Conservation (phyloP, 1,140 invertebrate genomes). For the Linepithema humile region DNA sequence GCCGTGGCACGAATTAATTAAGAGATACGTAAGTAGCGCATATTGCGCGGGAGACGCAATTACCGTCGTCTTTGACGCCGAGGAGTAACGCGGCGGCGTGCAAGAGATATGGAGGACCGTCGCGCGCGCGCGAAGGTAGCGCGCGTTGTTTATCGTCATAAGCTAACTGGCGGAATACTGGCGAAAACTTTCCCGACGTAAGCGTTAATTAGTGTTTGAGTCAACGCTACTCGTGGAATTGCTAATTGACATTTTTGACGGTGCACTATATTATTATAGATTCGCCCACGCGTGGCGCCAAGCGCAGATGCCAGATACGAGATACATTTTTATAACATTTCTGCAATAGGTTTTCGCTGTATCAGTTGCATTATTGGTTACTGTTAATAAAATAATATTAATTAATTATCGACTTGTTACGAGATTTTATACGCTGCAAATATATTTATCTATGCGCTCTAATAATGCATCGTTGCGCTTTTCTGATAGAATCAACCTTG, state of each 20-base stretch:
- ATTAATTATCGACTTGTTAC: neutral
- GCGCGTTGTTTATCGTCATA: slow-evolving; percentile 35
- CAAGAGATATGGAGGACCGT: slow-evolving; percentile 33
- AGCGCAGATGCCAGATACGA: too few relatives aligned
- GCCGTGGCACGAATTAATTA: slow-evolving; percentile 73
- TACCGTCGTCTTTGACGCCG: slow-evolving; percentile 71
- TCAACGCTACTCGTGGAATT: neutral
- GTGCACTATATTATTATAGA: neutral
- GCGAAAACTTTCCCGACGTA: neutral
- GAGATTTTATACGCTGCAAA: neutral
- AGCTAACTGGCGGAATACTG: slow-evolving; percentile 2
- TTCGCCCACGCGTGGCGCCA: neutral
- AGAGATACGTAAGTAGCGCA: slow-evolving; percentile 74
- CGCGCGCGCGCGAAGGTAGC: slow-evolving; percentile 19
- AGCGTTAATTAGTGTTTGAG: slow-evolving; percentile 16
- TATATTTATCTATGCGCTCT: neutral
- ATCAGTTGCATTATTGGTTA: neutral
- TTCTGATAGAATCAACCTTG: neutral
- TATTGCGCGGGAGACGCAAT: slow-evolving; percentile 72
- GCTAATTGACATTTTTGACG: slow-evolving; percentile 17
- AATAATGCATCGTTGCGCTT: neutral
- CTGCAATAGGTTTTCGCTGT: neutral
- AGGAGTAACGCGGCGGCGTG: slow-evolving; percentile 51
- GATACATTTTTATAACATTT: neutral
- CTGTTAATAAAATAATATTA: slow-evolving; percentile 9